Evolutionary conservation across 1,140 invertebrate species (phyloP), one percentile per base, ranked within the genome.

Genomic region (Aphidius ervi): DNA sequence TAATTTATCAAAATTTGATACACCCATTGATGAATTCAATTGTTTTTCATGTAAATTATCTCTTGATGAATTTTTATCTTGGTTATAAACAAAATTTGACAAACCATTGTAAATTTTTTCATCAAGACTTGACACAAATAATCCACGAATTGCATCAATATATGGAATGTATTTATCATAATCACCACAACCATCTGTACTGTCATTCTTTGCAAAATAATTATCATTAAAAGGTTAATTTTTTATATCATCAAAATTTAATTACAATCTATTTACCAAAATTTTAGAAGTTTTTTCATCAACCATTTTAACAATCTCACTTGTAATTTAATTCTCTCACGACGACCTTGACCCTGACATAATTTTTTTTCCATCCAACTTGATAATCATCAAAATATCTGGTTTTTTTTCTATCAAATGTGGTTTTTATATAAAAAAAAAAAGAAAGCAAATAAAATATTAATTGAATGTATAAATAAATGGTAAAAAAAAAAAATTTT

Each of bases 71-170:
- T 37, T 52, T 23, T 31, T 31, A 31, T 52, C 49, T 48, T 48
- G 37, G 37, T 31, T 61, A 42, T 72, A 76, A 6, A 76, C 61
- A 16, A 68, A 75, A 6, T 67, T 63, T 16, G 72, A 57, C 31
- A 77, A 55, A 1, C 58, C 53, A 4, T 61, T 64, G n/a, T 61
- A 63, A 3, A 77, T 53, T 46, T 60, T 62, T 0, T 59, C 61
- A 53, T 76, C 72, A 42, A 76, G 63, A 42, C 63, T 67, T 1
- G 69, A 67, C 0, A 71, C 67, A 45, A 76, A 70, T 6, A 75
- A 16, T 4, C 63, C 58, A 31, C 63, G 68, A 43, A 76, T 53
- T n/a, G 60, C 61, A 5, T 77, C 70, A 1, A 74, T 10, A n/a
- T 65, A 75, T 3, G 43, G 53, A 2, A 53, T 62, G 16, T 69